Base-by-base conservation (phyloP, 2,888 invertebrate species). In the Stenotaenia linearis region DNA sequence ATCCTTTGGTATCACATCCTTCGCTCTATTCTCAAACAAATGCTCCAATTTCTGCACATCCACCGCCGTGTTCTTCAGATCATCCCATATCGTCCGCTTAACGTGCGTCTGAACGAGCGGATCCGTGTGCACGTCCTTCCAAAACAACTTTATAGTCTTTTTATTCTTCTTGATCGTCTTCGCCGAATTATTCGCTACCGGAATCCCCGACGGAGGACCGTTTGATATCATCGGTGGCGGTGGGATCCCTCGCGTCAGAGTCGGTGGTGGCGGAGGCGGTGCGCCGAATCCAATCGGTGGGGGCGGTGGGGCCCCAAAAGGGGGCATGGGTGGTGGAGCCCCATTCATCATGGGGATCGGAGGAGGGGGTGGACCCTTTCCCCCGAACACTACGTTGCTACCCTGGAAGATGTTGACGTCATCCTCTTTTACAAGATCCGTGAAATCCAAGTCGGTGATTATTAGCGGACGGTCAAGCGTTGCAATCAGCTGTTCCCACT, bases 71-170 rank as follows among this genome's bases (percentile, higher is more conserved):
- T 92, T 91, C 50, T 91, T 91, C 78, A 98, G 86, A 85, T 96
- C 95, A 85, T 96, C 95, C 98, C 98, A 98, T 85, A 98, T 93
- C 82, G 85, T 85, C 79, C 84, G 85, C 78, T 84, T 84, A 78
- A 84, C 84, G 61, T 84, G 81, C 15, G 83, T 82, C 28, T 82
- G 79, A 25, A 83, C 75, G 45, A 82, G 80, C 2, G 83, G 83
- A 74, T 86, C 85, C 12, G 82, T 83, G 77, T 86, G 85, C 0
- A 89, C 87, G 87, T 98, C 97, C 85, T 94, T 94, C 99, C 99
- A 99, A 87, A 99, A 99, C 78, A 99, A 88, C 87, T 97, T 97
- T 15, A 99, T 94, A 28, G 98, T 98, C 86, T 98, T 96, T 88
- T 97, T 97, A 85, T 92, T 96, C 79, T 83, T 84, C 78, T 85